phyloP scores from a whole-genome alignment of 1,140 invertebrate genomes.

The Maconellicoccus hirsutus region DNA sequence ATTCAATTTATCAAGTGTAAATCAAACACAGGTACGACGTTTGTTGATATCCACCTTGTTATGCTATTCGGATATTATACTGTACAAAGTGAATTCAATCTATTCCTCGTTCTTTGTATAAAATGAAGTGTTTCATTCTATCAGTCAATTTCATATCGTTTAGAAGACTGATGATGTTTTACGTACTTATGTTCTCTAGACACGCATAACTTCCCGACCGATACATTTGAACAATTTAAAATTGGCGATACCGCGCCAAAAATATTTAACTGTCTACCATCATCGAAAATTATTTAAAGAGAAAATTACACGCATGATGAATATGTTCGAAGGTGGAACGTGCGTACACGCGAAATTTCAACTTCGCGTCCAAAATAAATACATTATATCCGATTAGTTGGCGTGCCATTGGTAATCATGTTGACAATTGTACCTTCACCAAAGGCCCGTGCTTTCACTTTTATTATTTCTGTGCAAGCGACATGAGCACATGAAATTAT shows the following conservation, averaged over 20 bases:
- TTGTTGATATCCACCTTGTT: slow-evolving; percentile 17
- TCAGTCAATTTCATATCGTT: slow-evolving; percentile 20
- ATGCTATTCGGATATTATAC: slow-evolving; percentile 10
- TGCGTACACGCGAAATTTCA: background rate
- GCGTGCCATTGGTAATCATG: background rate
- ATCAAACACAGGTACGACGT: slow-evolving; percentile 20
- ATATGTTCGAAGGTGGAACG: background rate
- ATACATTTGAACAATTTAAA: background rate
- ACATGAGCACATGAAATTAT: slow-evolving; percentile 12
- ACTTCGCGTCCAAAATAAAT: slow-evolving; percentile 13
- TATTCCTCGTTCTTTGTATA: slow-evolving; percentile 16
- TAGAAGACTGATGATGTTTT: slow-evolving; percentile 16
- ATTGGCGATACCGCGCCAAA: background rate
- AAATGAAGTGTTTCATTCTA: slow-evolving; percentile 22
- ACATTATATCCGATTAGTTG: slow-evolving; percentile 15
- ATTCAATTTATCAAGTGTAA: slow-evolving; percentile 19
- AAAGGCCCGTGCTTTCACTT: slow-evolving; percentile 17
- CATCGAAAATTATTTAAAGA: background rate
- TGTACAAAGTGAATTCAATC: slow-evolving; percentile 8
- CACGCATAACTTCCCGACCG: background rate
- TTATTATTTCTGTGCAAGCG: background rate
- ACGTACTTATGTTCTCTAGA: slow-evolving; percentile 1
- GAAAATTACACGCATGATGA: slow-evolving; percentile 8
- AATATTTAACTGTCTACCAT: background rate
- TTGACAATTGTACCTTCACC: background rate